Base-by-base conservation (phyloP, 2,888 invertebrate genomes). In the Cryptocephalus moraei region DNA sequence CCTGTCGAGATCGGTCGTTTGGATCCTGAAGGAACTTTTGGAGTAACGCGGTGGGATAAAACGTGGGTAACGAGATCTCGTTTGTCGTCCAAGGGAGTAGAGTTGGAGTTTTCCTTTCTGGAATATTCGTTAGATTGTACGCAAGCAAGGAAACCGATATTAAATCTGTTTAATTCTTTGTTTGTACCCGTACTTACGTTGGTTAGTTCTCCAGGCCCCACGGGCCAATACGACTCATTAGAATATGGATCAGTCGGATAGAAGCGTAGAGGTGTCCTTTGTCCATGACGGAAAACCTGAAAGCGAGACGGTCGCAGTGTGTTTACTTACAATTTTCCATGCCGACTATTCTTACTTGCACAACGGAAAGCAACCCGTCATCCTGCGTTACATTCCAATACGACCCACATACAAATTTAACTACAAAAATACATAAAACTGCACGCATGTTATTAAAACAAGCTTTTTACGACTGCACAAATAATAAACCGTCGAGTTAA, bases 161-260 rank as follows among this genome's bases (percentile, higher is more conserved):
- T n/a, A n/a, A n/a, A n/a, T n/a, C n/a, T n/a, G n/a, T n/a, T n/a
- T 22, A 22, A 22, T 22, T 6, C 22, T 6, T 22, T 6, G 22
- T 2, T 22, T 6, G 22, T 22, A 22, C 3, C 6, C 2, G 3
- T 44, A 45, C 45, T 45, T 39, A 45, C 45, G 14, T 38, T 39
- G 4, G 39, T 39, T 32, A 45, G 12, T 32, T 45, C 39, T 31
- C 45, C 45, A 9, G 31, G 6, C 8, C 32, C 2, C 2, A 32
- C 34, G 8, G 31, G 31, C 45, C 45, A 45, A 32, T 45, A 45
- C 6, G 45, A 45, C 6, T 3, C 31, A 14, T 45, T n/a, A 8
- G 14, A 11, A 33, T 45, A 45, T 4, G 45, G 45, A 12, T 45
- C 45, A 10, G 39, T 45, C 22, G 39, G 11, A 34, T 45, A 45